A percentile compares a stretch with the other conserved stretches of the same genome.
These are phyloP conservation scores for Saccostrea cuccullata DNA, from an alignment of 1,140 invertebrate genomes.

Conservation along the genomic window DNA sequence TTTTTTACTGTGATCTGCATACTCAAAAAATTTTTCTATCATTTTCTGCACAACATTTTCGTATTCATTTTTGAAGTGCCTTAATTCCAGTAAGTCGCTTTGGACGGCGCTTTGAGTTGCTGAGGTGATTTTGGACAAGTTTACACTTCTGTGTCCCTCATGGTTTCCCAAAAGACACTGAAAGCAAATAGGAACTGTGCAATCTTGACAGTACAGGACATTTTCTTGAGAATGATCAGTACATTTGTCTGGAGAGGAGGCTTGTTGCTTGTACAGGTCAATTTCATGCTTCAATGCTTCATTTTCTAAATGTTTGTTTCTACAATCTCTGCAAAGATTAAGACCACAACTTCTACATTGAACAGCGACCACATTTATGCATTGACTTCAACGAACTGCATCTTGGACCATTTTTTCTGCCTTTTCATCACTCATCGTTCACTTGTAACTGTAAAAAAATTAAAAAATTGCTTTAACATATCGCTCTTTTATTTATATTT, in stretches of 20 bases:
- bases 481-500: too few relatives aligned
- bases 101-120: background rate
- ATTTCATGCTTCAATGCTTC: constrained; percentile 12
- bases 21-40: background rate
- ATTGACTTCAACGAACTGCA: too few relatives aligned
- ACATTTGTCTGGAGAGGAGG: background rate
- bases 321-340: too few relatives aligned
- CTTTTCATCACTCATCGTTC: too few relatives aligned
- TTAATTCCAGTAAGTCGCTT: background rate
- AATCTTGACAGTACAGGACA: constrained; percentile 3
- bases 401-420: too few relatives aligned
- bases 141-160: background rate
- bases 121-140: background rate
- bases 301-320: background rate
- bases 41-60: background rate
- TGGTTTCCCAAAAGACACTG: background rate
- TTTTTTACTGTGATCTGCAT: background rate
- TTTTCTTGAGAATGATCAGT: background rate
- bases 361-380: too few relatives aligned
- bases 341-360: too few relatives aligned
- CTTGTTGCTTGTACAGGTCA: background rate
- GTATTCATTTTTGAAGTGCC: background rate
- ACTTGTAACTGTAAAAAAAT: too few relatives aligned
- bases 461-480: too few relatives aligned
- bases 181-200: background rate